Percentiles rank a stretch among this genome's conserved stretches.
These are phyloP conservation scores for Argyresthia goedartella DNA, from an alignment of 2,888 invertebrate genomes.

Conservation along the genomic window DNA sequence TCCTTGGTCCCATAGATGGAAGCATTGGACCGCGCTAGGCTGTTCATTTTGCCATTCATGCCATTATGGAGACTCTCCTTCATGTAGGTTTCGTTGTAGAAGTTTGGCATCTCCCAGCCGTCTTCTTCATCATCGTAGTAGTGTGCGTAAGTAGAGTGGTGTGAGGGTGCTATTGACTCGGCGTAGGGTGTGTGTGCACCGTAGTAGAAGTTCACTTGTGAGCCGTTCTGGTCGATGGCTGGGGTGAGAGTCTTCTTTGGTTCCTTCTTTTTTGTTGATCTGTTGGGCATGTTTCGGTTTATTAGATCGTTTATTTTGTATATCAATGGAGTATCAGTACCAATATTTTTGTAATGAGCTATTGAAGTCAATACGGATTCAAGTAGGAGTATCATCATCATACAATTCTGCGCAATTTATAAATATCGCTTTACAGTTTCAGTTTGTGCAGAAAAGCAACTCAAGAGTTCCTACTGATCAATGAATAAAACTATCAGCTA, in stretches of 20 bases:
- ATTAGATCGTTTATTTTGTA: too few species aligned
- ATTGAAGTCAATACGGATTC: too few species aligned
- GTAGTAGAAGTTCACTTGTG: conserved; percentile 96
- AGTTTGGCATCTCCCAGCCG: conserved; percentile 98
- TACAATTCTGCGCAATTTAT: too few species aligned
- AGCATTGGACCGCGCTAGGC: conserved; percentile 91
- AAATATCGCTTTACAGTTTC: too few species aligned
- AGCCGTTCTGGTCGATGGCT: conserved; percentile 91
- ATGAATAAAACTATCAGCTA: too few species aligned
- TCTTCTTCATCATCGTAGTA: conserved; percentile 97
- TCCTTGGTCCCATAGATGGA: conserved; percentile 96
- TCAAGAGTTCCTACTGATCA: too few species aligned
- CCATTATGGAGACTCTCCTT: conserved; percentile 92
- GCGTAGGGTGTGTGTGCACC: conserved; percentile 96
- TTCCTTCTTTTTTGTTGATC: conserved; percentile 89
- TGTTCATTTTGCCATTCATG: conserved; percentile 90
- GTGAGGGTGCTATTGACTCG: conserved; percentile 94
- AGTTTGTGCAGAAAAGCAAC: too few species aligned
- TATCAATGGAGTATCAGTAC: too few species aligned
- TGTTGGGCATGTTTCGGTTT: conserved; percentile 22
- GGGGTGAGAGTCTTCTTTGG: conserved; percentile 92
- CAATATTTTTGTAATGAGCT: too few species aligned
- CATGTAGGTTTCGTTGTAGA: conserved; percentile 97
- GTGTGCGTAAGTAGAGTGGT: conserved; percentile 95
- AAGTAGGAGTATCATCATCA: too few species aligned